phyloP scores from a whole-genome alignment of 1,140 invertebrate genomes.

The Ceratosolen solmsi region DNA sequence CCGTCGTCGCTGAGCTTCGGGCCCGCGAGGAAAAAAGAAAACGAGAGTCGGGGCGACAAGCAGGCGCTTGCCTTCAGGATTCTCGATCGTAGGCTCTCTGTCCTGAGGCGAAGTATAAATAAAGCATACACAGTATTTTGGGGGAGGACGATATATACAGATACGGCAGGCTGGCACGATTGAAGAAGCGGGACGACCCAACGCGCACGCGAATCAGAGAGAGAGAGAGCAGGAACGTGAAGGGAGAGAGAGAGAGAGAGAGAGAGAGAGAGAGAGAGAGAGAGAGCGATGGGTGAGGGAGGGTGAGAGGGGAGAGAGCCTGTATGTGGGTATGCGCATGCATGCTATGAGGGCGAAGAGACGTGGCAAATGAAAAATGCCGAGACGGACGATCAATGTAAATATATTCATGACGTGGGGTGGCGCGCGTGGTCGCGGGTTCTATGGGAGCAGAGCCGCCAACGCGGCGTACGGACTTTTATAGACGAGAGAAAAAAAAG shows the following conservation, averaged over 20 bases:
- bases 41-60: no score
- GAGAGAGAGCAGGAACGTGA: conserved; percentile 4
- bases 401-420: conserved; percentile 75
- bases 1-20: neutral
- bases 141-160: neutral
- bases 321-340: neutral
- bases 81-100: conserved; percentile 49
- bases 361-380: conserved; percentile 72
- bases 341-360: conserved; percentile 61
- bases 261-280: conserved; percentile 33
- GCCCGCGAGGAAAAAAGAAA: neutral
- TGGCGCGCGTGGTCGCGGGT: conserved; percentile 50
- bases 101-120: conserved; percentile 61
- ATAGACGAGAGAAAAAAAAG: conserved; percentile 50
- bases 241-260: conserved; percentile 31
- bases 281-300: conserved; percentile 52
- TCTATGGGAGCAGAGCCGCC: conserved; percentile 36
- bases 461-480: conserved; percentile 45
- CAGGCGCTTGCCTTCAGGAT: conserved; percentile 46
- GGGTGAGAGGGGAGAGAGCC: neutral
- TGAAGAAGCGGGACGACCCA: neutral
- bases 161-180: no score
- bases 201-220: conserved; percentile 30
- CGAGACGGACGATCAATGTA: conserved; percentile 73
- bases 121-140: conserved; percentile 47